These are phyloP conservation scores for Etheostoma spectabile DNA, from an alignment of 2,113 vertebrate genomes.

Conservation along the genomic window DNA sequence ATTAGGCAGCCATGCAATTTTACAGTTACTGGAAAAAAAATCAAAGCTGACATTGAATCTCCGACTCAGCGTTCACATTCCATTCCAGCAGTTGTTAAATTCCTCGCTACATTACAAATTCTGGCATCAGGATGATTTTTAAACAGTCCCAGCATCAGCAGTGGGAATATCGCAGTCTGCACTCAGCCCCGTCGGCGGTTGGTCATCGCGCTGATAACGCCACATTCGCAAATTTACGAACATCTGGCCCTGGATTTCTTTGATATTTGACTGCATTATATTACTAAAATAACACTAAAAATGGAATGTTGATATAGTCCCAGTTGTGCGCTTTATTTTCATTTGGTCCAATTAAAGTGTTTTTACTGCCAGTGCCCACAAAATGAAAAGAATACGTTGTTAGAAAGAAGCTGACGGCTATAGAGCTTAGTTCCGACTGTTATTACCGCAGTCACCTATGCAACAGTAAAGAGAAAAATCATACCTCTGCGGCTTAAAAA, in stretches of 20 bases:
- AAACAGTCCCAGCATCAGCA: too few relatives aligned
- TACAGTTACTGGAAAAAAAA: too few relatives aligned
- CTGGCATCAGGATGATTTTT: too few relatives aligned
- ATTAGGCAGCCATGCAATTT: too few relatives aligned
- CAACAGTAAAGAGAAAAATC: constrained; percentile 1
- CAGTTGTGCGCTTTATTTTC: constrained; percentile 35
- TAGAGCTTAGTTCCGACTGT: constrained; percentile 4
- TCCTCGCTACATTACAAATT: too few relatives aligned
- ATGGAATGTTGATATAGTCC: constrained; percentile 1
- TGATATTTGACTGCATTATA: constrained; percentile 1
- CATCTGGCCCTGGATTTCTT: neutral
- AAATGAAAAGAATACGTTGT: constrained; percentile 23
- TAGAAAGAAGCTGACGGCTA: constrained; percentile 12
- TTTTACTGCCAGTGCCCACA: constrained; percentile 5
- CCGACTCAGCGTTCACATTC: too few relatives aligned
- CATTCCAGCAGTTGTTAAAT: too few relatives aligned
- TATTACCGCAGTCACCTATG: constrained; percentile 17
- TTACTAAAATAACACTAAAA: neutral
- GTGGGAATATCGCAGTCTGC: too few relatives aligned
- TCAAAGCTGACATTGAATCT: too few relatives aligned
- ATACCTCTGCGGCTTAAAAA: neutral
- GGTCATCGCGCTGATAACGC: too few relatives aligned
- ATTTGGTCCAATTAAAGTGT: constrained; percentile 39
- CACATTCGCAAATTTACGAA: too few relatives aligned
- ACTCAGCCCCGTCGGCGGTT: too few relatives aligned